Conservation (phyloP, 2,113 vertebrate species). For the Gnathonemus longibarbis region DNA sequence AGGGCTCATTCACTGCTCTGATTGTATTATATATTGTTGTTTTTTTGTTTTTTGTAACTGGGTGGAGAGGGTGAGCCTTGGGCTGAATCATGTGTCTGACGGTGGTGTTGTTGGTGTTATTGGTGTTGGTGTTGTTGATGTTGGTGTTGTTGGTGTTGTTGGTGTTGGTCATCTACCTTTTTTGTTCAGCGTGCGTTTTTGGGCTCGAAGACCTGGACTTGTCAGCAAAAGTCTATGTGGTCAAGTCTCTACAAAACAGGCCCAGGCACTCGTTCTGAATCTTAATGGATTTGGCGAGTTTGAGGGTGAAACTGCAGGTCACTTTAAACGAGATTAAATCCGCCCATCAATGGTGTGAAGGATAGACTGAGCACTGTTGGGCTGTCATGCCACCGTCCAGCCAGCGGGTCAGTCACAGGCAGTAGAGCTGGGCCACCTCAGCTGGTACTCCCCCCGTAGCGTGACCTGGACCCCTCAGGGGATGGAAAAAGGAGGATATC, state of each 20-base stretch:
- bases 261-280: neutral
- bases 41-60: no score
- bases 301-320: neutral
- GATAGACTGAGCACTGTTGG: neutral
- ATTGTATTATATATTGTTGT: no score
- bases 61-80: no score
- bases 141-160: no score
- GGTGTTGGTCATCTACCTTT: neutral
- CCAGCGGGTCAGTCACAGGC: neutral
- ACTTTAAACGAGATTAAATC: neutral
- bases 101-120: no score
- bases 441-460: neutral
- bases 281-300: neutral
- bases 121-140: no score
- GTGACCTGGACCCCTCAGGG: neutral
- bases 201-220: neutral
- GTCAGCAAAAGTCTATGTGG: neutral
- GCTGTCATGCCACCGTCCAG: neutral
- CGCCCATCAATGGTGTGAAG: neutral
- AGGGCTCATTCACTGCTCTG: no score
- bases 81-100: no score
- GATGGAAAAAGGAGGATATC: neutral
- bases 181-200: neutral
- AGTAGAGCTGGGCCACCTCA: neutral
- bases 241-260: neutral